Evolutionary conservation across 2,888 invertebrate genomes (phyloP).

Genomic region (Busseola fusca): DNA sequence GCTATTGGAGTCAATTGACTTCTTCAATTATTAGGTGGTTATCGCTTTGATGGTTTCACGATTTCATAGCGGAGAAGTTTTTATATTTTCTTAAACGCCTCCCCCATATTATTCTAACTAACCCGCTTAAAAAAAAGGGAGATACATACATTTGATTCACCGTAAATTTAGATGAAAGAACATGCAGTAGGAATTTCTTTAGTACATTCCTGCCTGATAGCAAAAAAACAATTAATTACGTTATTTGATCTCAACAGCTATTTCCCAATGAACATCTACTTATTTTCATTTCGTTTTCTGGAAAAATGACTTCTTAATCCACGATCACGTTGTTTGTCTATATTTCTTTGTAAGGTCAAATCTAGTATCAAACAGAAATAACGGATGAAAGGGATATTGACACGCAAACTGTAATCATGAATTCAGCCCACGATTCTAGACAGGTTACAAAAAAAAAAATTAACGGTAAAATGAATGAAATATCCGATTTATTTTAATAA

Average conservation of each 20-base stretch:
- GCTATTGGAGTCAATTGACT: constrained; percentile 45
- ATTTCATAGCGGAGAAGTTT: neutral
- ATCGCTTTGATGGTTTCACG: constrained; percentile 16
- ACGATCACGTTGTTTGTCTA: neutral
- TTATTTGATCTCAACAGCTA: neutral
- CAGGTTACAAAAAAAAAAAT: neutral
- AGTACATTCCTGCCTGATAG: too few species aligned
- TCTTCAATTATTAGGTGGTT: constrained; percentile 32
- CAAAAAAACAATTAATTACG: neutral
- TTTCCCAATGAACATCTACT: neutral
- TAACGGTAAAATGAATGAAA: neutral
- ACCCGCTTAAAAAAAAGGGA: neutral
- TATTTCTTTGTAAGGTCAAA: neutral
- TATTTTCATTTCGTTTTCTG: neutral
- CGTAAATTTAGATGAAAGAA: neutral
- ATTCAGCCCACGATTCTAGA: too few species aligned
- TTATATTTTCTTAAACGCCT: neutral
- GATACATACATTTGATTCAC: neutral
- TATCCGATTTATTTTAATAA: neutral
- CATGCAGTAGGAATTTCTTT: neutral
- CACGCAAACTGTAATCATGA: too few species aligned
- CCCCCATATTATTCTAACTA: neutral
- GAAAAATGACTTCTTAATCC: neutral
- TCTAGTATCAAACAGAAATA: neutral
- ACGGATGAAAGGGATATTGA: too few species aligned